A percentile compares a stretch with the other conserved stretches of the same genome.
These are phyloP conservation scores for Propithecus deckenii DNA, from an alignment of 2,797 vertebrate genomes.

Conservation along the genomic window DNA sequence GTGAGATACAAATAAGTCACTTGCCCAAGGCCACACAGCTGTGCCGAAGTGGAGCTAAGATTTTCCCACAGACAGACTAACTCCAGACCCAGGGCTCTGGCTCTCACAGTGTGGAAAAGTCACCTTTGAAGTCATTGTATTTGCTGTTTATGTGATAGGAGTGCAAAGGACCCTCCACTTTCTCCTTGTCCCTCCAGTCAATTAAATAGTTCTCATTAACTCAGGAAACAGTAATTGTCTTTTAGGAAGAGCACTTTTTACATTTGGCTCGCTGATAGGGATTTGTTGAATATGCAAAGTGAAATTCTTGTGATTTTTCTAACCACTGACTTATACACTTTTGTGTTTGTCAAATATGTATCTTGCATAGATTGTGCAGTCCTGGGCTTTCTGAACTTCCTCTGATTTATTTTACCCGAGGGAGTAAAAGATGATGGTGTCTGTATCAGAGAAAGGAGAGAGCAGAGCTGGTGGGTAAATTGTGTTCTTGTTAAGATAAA, in stretches of 20 bases:
- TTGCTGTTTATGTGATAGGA: not conserved
- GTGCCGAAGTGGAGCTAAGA: not conserved
- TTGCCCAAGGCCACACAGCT: not conserved
- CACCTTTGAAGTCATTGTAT: not conserved
- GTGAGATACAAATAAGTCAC: not conserved
- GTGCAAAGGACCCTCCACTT: not conserved
- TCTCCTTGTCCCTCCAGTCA: not conserved
- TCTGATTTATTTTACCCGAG: not conserved
- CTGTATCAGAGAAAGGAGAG: not conserved
- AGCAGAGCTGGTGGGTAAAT: not conserved
- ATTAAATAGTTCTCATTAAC: not conserved
- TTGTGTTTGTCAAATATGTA: not conserved
- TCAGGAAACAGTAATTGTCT: not conserved
- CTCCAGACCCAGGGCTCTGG: not conserved
- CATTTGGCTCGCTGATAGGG: not conserved
- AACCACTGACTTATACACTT: not conserved
- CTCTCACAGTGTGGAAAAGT: not conserved
- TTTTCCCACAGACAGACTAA: not conserved
- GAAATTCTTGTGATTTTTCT: not conserved
- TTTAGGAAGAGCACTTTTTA: not conserved
- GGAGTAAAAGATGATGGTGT: not conserved
- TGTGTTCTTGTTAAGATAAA: not conserved
- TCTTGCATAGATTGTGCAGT: no score
- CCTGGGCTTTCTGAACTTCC: not conserved
- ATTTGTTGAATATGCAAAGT: not conserved